Conservation (phyloP, 2,113 vertebrate genomes). For the Malurus melanocephalus region DNA sequence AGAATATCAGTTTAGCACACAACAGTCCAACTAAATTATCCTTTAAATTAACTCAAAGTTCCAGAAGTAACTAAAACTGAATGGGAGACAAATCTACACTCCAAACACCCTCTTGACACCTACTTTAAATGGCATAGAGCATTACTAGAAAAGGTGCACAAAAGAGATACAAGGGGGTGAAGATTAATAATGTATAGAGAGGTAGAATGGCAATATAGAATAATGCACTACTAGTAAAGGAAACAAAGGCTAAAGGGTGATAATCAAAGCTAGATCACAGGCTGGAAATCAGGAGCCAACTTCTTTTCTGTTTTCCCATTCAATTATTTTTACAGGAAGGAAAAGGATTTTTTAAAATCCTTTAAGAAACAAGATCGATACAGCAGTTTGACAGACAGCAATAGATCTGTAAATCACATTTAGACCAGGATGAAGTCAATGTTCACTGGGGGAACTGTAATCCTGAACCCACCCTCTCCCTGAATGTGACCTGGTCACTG, state of each 20-base stretch:
- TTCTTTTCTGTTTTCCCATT: not conserved
- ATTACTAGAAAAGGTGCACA: not conserved
- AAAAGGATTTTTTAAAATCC: not conserved
- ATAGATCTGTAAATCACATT: fast-evolving
- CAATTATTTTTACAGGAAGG: not conserved
- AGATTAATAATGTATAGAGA: not conserved
- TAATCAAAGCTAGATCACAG: not conserved
- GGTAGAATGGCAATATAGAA: not conserved
- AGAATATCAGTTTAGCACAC: not conserved
- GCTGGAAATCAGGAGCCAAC: not conserved
- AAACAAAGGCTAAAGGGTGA: not conserved
- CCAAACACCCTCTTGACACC: not conserved
- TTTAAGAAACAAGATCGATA: not conserved
- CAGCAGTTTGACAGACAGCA: not conserved
- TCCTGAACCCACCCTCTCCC: fast-evolving
- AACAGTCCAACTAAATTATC: not conserved
- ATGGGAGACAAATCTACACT: not conserved
- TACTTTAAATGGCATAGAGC: not conserved
- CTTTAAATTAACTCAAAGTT: not conserved
- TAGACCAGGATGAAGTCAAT: not conserved
- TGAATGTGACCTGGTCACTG: not conserved
- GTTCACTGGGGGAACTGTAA: fast-evolving
- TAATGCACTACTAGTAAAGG: not conserved
- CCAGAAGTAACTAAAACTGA: not conserved
- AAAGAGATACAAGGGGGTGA: not conserved